Evolutionary conservation across 35 echinoderm and acorn worm genomes (phyloP).

Genomic region (Acanthaster planci): DNA sequence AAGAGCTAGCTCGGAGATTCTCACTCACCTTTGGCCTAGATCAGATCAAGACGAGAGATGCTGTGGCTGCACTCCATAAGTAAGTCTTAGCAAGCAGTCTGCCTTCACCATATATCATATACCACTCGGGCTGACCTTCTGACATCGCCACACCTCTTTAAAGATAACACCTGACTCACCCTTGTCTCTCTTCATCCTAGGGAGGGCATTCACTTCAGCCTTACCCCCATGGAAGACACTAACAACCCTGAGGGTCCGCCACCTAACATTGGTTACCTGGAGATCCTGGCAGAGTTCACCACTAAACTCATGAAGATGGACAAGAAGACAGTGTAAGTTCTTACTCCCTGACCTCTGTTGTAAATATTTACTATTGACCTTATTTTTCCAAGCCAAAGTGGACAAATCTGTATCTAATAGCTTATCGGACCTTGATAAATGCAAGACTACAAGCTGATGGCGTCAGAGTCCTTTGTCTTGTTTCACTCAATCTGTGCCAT

Average conservation of each 20-base stretch:
- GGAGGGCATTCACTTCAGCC: constrained; percentile 91
- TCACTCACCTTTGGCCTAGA: constrained; percentile 95
- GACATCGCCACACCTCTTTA: not conserved
- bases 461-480: too few relatives aligned
- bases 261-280: constrained; percentile 89
- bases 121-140: not conserved
- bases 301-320: constrained; percentile 92
- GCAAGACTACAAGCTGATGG: too few relatives aligned
- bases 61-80: constrained; percentile 95
- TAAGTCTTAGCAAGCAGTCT: constrained; percentile 1
- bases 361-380: too few relatives aligned
- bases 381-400: too few relatives aligned
- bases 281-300: constrained; percentile 90
- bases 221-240: constrained; percentile 79
- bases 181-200: constrained; percentile 51
- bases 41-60: constrained; percentile 98
- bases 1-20: constrained; percentile 92
- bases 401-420: too few relatives aligned
- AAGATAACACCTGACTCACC: not conserved
- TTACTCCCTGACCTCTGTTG: too few relatives aligned
- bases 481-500: too few relatives aligned
- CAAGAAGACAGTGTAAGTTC: constrained; percentile 95
- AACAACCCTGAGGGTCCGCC: constrained; percentile 80
- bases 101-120: not conserved
- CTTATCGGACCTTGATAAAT: too few relatives aligned